Evolutionary conservation across 2,113 vertebrate species (phyloP).

Genomic region (Mus pahari): DNA sequence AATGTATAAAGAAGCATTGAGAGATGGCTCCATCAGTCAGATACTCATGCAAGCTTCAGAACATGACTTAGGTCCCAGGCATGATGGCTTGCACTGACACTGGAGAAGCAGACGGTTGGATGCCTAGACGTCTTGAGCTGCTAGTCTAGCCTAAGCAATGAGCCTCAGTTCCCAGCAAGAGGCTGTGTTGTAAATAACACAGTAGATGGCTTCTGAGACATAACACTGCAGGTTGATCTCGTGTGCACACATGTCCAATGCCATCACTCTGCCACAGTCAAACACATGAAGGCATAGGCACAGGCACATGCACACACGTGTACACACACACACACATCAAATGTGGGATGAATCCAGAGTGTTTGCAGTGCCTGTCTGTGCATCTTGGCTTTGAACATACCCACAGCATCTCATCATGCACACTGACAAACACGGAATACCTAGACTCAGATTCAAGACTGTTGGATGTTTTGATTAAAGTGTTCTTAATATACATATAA

Average conservation of each 20-base stretch:
- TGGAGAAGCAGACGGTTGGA: not conserved
- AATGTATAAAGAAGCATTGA: not conserved
- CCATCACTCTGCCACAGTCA: too few species aligned
- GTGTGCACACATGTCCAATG: not conserved
- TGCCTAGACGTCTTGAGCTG: too few species aligned
- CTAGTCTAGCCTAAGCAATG: not conserved
- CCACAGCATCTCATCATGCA: too few species aligned
- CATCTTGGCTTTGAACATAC: not conserved
- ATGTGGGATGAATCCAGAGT: too few species aligned
- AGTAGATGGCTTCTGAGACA: not conserved
- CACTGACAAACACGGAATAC: too few species aligned
- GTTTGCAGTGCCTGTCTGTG: not conserved
- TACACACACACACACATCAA: not conserved
- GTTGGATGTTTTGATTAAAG: not conserved
- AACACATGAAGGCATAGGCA: not conserved
- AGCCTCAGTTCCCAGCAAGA: not conserved
- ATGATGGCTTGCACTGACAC: too few species aligned
- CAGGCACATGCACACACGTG: not conserved
- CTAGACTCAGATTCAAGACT: not conserved
- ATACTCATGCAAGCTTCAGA: too few species aligned
- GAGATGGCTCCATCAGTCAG: accelerated
- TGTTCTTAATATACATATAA: not conserved
- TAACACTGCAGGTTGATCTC: too few species aligned
- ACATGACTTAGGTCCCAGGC: not conserved
- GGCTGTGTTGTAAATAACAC: too few species aligned